Base-by-base conservation (phyloP, 2,113 vertebrate genomes). In the Prietella phreatophila region DNA sequence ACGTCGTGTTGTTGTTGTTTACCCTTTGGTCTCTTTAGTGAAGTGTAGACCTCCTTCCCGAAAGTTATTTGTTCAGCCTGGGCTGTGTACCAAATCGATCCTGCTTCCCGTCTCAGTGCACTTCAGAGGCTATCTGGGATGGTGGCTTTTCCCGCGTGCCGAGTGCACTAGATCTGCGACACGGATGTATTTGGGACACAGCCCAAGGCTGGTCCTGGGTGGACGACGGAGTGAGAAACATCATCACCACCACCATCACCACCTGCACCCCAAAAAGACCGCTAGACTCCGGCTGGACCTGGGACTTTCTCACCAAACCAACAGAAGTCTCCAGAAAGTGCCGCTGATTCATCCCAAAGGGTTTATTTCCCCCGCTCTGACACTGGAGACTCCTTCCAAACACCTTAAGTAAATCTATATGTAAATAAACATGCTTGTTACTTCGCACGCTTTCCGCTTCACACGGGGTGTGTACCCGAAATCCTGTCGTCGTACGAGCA, bases 61-160 rank as follows among this genome's bases (percentile, higher is more conserved):
- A 61, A 82, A 82, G 80, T 82, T 82, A 39, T 60, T 82, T 82
- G 56, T 27, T 82, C 11, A 39, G 33, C 5, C 27, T 11, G 80
- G 80, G n/a, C 36, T 42, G 56, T 14, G 27, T 82, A 11, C 56
- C 80, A 61, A 82, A 39, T 82, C 13, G 33, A 61, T 39, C 22
- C 80, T 42, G 20, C 33, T 82, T 39, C 33, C 56, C 4, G 13
- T 42, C 58, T 25, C 1, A 27, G 80, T 61, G 80, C 80, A 42
- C 80, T 61, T 82, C 14, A 39, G 14, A 9, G 33, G 33, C 61
- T 61, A 14, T 47, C 42, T 3, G 36, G 4, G 20, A 25, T 61
- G 42, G 42, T 8, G 80, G 20, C 56, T n/a, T 56, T 36, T 17
- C 20, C 53, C 9, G 79, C 17, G n/a, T 27, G 58, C 2, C 27